A percentile compares a stretch with the other conserved stretches of the same genome.
Evolutionary conservation across 2,797 vertebrate genomes (phyloP).

Genomic region (Megaceryle alcyon): DNA sequence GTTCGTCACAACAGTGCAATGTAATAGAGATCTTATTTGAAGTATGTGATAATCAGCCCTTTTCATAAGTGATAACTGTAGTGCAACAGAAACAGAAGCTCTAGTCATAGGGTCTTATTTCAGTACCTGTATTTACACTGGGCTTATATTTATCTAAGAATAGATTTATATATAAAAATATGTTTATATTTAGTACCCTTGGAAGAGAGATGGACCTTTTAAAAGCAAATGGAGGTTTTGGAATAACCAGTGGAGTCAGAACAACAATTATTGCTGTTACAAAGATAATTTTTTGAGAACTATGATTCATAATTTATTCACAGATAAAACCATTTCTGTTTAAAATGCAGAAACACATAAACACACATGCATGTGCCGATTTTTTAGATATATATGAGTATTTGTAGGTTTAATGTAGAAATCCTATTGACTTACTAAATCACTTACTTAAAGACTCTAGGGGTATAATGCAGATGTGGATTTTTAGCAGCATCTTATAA

Average conservation of each 20-base stretch:
- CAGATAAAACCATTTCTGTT: neutral
- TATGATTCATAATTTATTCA: neutral
- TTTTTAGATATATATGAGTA: neutral
- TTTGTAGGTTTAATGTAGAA: neutral
- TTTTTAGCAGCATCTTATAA: constrained; percentile 1
- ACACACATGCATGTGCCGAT: neutral
- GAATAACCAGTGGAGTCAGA: neutral
- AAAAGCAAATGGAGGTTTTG: neutral
- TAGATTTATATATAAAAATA: neutral
- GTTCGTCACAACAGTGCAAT: neutral
- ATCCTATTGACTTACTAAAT: neutral
- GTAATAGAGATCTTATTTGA: neutral
- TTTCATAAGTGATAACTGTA: neutral
- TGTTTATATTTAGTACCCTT: neutral
- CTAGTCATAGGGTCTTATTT: neutral
- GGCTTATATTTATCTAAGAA: neutral
- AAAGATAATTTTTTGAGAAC: neutral
- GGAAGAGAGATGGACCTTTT: neutral
- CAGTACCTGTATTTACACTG: neutral
- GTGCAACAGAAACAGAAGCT: neutral
- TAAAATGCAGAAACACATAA: neutral
- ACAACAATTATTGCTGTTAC: neutral
- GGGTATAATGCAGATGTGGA: neutral
- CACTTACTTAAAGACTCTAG: neutral
- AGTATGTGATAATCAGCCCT: fast-evolving